Percentiles rank a stretch among this genome's conserved stretches.
Evolutionary conservation across 2,797 vertebrate species (phyloP).

Genomic region (Lithobates pipiens): DNA sequence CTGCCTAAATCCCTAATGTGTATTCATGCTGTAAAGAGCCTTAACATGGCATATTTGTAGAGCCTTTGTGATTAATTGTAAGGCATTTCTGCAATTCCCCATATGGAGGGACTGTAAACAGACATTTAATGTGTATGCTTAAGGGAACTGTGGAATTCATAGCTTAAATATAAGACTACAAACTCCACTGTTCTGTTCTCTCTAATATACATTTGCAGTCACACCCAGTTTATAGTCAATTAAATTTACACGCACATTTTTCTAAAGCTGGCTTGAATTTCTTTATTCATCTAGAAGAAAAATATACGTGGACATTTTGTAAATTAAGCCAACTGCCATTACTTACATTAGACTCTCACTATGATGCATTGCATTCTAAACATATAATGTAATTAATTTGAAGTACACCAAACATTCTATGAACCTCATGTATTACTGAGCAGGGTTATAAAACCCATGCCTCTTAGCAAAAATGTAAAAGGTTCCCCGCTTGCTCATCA

Average conservation of each 20-base stretch:
- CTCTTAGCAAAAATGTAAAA: no score
- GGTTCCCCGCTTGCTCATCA: no score
- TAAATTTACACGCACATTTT: constrained; percentile 31
- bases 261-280: not conserved
- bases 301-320: constrained; percentile 7
- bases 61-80: constrained; percentile 54
- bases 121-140: constrained; percentile 43
- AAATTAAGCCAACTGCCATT: not conserved
- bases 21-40: constrained; percentile 38
- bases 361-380: not conserved
- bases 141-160: constrained; percentile 48
- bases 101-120: constrained; percentile 50
- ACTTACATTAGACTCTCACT: not conserved
- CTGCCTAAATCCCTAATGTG: constrained; percentile 33
- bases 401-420: not conserved
- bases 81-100: constrained; percentile 42
- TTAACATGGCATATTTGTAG: constrained; percentile 50
- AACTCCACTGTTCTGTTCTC: constrained; percentile 8
- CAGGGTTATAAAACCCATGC: not conserved
- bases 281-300: not conserved
- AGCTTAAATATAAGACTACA: constrained; percentile 35
- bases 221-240: constrained; percentile 34
- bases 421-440: not conserved
- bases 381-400: not conserved
- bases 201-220: constrained; percentile 35